Percentiles rank a stretch among this genome's conserved stretches.
Evolutionary conservation across 2,888 invertebrate species (phyloP).

Genomic region (Mallateleia sp.): DNA sequence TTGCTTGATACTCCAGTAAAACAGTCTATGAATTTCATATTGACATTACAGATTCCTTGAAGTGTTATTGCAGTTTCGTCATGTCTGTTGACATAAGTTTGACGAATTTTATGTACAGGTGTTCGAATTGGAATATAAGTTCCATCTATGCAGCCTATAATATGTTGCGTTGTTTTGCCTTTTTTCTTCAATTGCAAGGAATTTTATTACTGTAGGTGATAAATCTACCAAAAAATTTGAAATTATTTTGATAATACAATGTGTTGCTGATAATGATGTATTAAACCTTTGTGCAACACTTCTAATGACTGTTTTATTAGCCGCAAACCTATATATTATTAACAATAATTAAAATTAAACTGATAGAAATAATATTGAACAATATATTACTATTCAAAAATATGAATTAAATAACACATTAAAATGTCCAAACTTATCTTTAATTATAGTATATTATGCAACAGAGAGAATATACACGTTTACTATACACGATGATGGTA

Average conservation of each 20-base stretch:
- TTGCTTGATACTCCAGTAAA: background rate
- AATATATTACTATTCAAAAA: too few relatives aligned
- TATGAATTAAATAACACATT: too few relatives aligned
- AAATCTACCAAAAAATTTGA: conserved; percentile 29
- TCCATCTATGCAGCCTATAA: background rate
- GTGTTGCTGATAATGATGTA: background rate
- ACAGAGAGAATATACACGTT: background rate
- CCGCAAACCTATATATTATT: conserved; percentile 29
- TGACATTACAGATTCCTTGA: background rate
- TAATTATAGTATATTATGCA: too few relatives aligned
- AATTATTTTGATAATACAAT: background rate
- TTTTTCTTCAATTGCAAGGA: background rate
- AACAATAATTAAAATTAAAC: background rate
- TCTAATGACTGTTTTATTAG: conserved; percentile 2
- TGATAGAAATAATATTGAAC: too few relatives aligned
- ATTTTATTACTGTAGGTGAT: background rate
- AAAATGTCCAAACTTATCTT: too few relatives aligned
- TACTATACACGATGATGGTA: background rate
- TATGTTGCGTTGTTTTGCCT: background rate
- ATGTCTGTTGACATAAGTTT: background rate
- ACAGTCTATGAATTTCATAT: background rate
- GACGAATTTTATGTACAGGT: background rate
- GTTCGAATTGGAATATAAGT: background rate
- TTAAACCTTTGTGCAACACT: conserved; percentile 5
- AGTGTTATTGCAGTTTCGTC: background rate